phyloP scores from a whole-genome alignment of 2,888 invertebrate genomes.

The Alloscopus bannaensis region DNA sequence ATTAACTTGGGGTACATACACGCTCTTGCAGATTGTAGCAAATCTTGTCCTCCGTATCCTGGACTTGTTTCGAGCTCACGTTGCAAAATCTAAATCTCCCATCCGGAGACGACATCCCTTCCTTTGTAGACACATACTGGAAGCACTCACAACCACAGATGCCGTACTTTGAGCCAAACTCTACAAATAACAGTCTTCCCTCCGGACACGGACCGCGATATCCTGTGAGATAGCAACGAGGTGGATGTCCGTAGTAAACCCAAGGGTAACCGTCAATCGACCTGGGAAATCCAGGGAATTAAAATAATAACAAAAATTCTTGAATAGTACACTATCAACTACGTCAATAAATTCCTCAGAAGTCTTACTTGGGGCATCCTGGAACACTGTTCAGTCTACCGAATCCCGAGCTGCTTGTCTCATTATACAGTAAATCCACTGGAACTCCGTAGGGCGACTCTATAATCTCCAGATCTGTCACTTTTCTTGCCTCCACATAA shows the following conservation, averaged over 20 bases:
- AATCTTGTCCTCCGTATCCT: not conserved
- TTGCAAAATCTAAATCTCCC: constrained; percentile 4
- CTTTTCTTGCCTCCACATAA: not conserved
- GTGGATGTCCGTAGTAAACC: constrained; percentile 20
- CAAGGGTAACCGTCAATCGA: constrained; percentile 23
- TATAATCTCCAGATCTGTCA: constrained; percentile 1
- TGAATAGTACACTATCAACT: not conserved
- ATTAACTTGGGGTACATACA: no score
- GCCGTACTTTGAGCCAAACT: not conserved
- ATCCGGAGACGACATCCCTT: not conserved
- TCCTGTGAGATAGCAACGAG: not conserved
- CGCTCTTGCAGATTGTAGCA: constrained; percentile 6
- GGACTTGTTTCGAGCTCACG: not conserved
- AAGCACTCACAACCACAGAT: constrained; percentile 14
- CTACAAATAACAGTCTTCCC: not conserved
- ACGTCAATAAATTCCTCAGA: not conserved
- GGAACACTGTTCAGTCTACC: constrained; percentile 9
- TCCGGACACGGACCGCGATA: constrained; percentile 1
- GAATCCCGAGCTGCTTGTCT: not conserved
- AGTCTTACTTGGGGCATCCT: constrained; percentile 18
- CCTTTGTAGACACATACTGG: not conserved
- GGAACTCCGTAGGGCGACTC: constrained; percentile 1
- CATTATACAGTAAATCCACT: constrained; percentile 1
- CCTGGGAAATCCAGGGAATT: no score
- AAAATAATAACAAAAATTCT: not conserved